These are phyloP conservation scores for Drosophila nigrodunni DNA, from an alignment of 1,140 invertebrate genomes.

Conservation along the genomic window DNA sequence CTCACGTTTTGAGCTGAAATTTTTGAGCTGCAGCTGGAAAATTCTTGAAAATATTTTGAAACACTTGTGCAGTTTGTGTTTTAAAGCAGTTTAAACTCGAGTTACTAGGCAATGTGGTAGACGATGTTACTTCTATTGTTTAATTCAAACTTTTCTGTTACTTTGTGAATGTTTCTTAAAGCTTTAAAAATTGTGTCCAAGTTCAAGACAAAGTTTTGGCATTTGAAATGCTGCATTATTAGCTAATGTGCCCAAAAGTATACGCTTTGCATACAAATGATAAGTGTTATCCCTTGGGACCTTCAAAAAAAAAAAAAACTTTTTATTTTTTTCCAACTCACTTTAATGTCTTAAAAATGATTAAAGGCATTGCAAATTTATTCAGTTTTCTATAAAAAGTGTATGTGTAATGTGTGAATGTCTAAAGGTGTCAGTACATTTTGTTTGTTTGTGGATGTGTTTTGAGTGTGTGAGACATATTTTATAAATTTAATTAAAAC, in stretches of 20 bases:
- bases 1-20: background rate
- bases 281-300: background rate
- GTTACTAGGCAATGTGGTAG: too few relatives aligned
- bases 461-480: constrained; percentile 60
- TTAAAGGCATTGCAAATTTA: constrained; percentile 8
- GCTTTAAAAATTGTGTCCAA: background rate
- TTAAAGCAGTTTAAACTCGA: too few relatives aligned
- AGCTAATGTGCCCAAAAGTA: background rate
- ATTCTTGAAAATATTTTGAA: too few relatives aligned
- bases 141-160: too few relatives aligned
- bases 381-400: background rate
- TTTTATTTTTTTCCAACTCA: background rate
- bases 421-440: too few relatives aligned
- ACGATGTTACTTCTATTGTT: too few relatives aligned
- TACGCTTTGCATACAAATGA: constrained; percentile 4
- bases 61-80: too few relatives aligned
- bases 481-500: constrained; percentile 78
- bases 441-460: background rate
- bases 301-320: background rate
- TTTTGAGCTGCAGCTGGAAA: background rate
- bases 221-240: constrained; percentile 7
- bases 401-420: too few relatives aligned
- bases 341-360: background rate
- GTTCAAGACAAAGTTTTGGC: background rate
- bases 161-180: background rate